Conservation (phyloP, 1,140 invertebrate genomes). For the Macrobrachium nipponense region DNA sequence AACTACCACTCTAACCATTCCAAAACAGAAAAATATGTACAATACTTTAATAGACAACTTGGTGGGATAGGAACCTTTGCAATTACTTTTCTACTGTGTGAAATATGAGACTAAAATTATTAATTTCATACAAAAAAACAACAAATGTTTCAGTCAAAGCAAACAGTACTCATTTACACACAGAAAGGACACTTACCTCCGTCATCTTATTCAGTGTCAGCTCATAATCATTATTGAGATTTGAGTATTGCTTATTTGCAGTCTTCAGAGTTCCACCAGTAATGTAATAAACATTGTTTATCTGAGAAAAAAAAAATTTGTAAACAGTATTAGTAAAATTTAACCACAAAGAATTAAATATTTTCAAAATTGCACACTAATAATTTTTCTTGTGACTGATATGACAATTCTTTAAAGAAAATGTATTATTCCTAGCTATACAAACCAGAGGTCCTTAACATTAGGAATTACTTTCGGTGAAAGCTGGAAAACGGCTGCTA, state of each 20-base stretch:
- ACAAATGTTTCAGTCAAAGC: neutral
- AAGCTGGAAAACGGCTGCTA: no score
- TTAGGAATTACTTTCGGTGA: no score
- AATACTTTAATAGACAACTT: neutral
- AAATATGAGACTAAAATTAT: neutral
- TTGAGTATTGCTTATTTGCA: slow-evolving; percentile 91
- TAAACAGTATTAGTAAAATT: slow-evolving; percentile 53
- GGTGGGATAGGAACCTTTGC: no score
- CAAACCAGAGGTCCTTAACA: no score
- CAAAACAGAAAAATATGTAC: neutral
- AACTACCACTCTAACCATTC: neutral
- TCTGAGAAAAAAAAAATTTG: slow-evolving; percentile 69
- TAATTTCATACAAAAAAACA: neutral
- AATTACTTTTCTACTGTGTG: no score
- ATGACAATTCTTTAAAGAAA: no score
- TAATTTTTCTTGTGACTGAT: neutral
- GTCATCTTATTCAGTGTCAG: slow-evolving; percentile 90
- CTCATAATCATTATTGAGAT: slow-evolving; percentile 94
- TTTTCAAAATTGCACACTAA: neutral
- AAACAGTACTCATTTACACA: neutral
- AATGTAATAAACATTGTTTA: slow-evolving; percentile 90
- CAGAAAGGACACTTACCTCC: slow-evolving; percentile 72
- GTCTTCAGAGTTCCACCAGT: slow-evolving; percentile 84
- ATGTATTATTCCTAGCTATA: no score
- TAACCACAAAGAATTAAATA: neutral